These are phyloP conservation scores for Ormyrus pomaceus DNA, from an alignment of 2,888 invertebrate genomes.

Conservation along the genomic window DNA sequence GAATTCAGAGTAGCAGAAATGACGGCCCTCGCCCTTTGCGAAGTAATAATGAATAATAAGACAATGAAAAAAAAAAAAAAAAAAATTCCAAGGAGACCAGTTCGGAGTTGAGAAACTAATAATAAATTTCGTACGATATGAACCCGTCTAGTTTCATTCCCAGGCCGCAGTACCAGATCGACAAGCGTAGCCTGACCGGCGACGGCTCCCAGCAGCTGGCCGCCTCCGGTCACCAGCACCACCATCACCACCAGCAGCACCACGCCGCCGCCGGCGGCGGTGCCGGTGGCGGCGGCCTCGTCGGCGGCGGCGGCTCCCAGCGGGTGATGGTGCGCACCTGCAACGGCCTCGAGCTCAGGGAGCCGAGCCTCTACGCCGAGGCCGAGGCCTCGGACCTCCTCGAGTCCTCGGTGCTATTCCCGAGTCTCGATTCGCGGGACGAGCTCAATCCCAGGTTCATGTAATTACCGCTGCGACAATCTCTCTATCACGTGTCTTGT, in stretches of 20 bases:
- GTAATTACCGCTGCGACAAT: slow-evolving; percentile 45
- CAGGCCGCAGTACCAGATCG: slow-evolving; percentile 78
- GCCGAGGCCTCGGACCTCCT: slow-evolving; percentile 74
- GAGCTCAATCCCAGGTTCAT: slow-evolving; percentile 78
- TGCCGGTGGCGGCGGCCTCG: not conserved
- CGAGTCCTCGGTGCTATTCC: slow-evolving; percentile 78
- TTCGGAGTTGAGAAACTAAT: slow-evolving; percentile 48
- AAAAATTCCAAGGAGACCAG: slow-evolving; percentile 27
- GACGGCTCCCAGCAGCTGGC: slow-evolving; percentile 76
- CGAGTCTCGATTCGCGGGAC: slow-evolving; percentile 78
- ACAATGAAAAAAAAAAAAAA: slow-evolving; percentile 8
- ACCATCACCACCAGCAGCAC: slow-evolving; percentile 55
- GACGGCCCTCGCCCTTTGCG: not conserved
- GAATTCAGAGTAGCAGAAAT: slow-evolving; percentile 10
- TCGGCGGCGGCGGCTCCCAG: slow-evolving; percentile 67
- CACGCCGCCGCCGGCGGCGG: not conserved
- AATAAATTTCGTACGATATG: slow-evolving; percentile 44
- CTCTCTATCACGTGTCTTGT: not conserved
- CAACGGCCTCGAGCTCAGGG: slow-evolving; percentile 85
- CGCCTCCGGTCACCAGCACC: slow-evolving; percentile 73
- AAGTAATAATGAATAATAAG: not conserved
- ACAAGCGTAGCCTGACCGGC: slow-evolving; percentile 72
- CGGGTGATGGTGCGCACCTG: slow-evolving; percentile 87
- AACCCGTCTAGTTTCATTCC: slow-evolving; percentile 54
- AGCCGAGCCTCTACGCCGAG: slow-evolving; percentile 75